A percentile compares a stretch with the other conserved stretches of the same genome.
Evolutionary conservation across 2,797 vertebrate species (phyloP).

Genomic region (Hippocampus kuda): DNA sequence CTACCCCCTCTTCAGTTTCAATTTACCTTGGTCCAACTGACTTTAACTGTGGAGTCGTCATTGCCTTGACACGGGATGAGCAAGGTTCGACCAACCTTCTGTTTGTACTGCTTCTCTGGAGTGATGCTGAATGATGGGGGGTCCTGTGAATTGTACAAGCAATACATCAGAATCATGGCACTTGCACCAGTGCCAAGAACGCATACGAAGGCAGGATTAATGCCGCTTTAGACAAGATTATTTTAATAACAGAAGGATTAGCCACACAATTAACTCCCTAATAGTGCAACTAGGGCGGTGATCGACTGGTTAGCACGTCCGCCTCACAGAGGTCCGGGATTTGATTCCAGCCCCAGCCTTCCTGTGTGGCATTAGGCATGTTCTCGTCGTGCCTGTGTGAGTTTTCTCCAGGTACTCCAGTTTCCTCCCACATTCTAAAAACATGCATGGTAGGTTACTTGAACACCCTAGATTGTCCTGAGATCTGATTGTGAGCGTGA

Average conservation of each 20-base stretch:
- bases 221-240: conserved; percentile 50
- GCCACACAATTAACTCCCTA: conserved; percentile 53
- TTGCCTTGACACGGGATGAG: conserved; percentile 74
- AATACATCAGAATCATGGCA: conserved; percentile 33
- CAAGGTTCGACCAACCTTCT: conserved; percentile 75
- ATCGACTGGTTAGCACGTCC: no score
- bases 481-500: no score
- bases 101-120: conserved; percentile 77
- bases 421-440: no score
- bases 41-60: conserved; percentile 60
- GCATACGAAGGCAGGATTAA: conserved; percentile 51
- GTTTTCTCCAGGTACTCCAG: no score
- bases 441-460: no score
- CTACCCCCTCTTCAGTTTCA: neutral
- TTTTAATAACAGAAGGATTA: conserved; percentile 62
- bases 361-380: no score
- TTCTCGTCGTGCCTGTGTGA: no score
- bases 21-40: conserved; percentile 83
- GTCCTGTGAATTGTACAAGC: conserved; percentile 65
- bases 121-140: conserved; percentile 74
- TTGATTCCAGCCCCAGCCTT: no score
- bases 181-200: conserved; percentile 33
- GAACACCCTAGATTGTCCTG: no score
- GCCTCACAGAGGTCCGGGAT: no score
- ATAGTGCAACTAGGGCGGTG: conserved; percentile 14